Conservation (phyloP, 2,113 vertebrate species). For the Archilochus colubris region DNA sequence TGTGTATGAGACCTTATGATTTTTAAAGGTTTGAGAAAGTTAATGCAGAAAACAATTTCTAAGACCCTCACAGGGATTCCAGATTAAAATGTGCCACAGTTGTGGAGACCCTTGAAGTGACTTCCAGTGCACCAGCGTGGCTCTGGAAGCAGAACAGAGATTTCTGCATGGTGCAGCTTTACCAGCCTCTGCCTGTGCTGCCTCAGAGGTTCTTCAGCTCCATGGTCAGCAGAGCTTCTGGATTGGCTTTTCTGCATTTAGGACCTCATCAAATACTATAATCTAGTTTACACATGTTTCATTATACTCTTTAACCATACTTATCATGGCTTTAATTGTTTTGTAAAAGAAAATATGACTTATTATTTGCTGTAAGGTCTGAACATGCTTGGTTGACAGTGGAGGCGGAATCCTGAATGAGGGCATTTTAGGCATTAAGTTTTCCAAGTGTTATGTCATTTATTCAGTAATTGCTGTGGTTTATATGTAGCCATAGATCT, state of each 20-base stretch:
- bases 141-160: neutral
- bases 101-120: neutral
- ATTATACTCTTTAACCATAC: neutral
- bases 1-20: neutral
- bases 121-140: accelerated
- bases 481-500: neutral
- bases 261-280: neutral
- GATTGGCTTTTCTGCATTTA: neutral
- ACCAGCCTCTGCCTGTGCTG: neutral
- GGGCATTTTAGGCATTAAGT: neutral
- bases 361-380: neutral
- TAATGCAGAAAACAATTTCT: neutral
- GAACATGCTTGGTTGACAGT: neutral
- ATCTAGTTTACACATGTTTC: neutral
- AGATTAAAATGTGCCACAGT: neutral
- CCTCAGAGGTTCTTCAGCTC: neutral
- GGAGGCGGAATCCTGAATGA: neutral
- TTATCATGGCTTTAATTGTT: neutral
- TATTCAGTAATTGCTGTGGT: neutral
- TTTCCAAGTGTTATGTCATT: neutral
- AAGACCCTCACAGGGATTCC: neutral
- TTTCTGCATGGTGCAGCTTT: neutral
- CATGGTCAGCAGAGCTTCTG: neutral
- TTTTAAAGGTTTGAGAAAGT: neutral
- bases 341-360: neutral